Base-by-base conservation (phyloP, 1,140 invertebrate species). In the Apis dorsata region DNA sequence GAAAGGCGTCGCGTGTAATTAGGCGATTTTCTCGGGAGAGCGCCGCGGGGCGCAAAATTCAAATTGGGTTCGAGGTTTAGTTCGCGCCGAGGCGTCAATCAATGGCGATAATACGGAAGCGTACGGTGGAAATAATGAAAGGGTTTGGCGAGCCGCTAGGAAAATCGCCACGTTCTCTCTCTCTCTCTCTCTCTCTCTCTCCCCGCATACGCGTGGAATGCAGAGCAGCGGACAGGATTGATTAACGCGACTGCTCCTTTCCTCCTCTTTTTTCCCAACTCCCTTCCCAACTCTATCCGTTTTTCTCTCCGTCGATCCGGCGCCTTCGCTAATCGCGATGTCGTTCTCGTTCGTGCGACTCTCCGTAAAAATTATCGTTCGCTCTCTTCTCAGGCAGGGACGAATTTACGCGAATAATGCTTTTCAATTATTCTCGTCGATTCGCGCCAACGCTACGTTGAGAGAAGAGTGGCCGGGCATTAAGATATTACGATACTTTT, bases 51-150 rank as follows among this genome's bases (percentile, higher is more conserved):
- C 34, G 34, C 10, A 65, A 24, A 72, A 88, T 83, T 75, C 73
- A 82, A 88, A 82, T 85, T 79, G 76, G 72, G 28, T 44, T 53
- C 28, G 72, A 15, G 21, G 34, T n/a, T 21, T 11, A 21, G 34
- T 53, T 55, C 51, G 62, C 66, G 59, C 59, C 49, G 3, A 69
- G 65, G 34, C 76, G 86, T 82, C 80, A 17, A 66, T 83, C 79
- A 65, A 62, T 44, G 34, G 34, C 28, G 65, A 75, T 60, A 70
- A 75, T 60, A 70, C 83, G 83, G 86, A 88, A 85, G 83, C 63
- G 60, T 72, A 53, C 86, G 75, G 24, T 72, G 8, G 74, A 72
- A 78, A 82, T 88, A 87, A 88, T 85, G 87, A 88, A 88, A 88
- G 83, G 63, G 62, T 79, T 51, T 44, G 34, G 34, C 49, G 49